Base-by-base conservation (phyloP, 2,888 invertebrate genomes). In the Amblyteles armatorius region DNA sequence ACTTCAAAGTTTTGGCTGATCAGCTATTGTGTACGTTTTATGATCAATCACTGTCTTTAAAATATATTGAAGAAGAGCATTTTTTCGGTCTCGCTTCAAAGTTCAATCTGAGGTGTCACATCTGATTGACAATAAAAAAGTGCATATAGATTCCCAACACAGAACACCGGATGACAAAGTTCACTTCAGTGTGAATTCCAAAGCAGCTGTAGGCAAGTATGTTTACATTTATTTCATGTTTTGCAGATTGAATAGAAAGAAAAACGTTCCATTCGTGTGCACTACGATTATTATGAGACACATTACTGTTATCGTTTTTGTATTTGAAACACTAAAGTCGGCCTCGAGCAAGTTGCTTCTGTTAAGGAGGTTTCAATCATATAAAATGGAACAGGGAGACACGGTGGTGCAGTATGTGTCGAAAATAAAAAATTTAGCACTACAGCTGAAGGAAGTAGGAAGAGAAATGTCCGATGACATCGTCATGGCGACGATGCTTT, bases 131-230 rank as follows among this genome's bases (percentile, higher is more conserved):
- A 63, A 26, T 63, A 26, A 63, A 63, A 13, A 63, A 13, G 60
- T 63, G 60, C 29, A 63, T 16, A 63, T 33, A 63, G 60, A 63
- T 63, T 63, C 33, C 33, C n/a, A 63, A 63, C 33, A 63, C 60
- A 26, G 33, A 33, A 29, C 33, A 63, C 33, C 60, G 26, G 60
- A 63, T 29, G 29, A 29, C 29, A 6, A 63, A 63, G 60, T 63
- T 63, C 60, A 33, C 29, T 63, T 26, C 60, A 33, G 13, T 63
- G 60, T 63, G 16, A 63, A 33, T 63, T 33, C 60, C 13, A 33
- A 33, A 33, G 60, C 60, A 26, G 60, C 60, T 63, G 29, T 63
- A 29, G 60, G 33, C 26, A 63, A 63, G 60, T 63, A 26, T 63
- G 33, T 33, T 63, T 63, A 63, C 16, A 63, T 33, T 33, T 33